phyloP scores from a whole-genome alignment of 2,113 vertebrate genomes.

The Paramisgurnus dabryanus region DNA sequence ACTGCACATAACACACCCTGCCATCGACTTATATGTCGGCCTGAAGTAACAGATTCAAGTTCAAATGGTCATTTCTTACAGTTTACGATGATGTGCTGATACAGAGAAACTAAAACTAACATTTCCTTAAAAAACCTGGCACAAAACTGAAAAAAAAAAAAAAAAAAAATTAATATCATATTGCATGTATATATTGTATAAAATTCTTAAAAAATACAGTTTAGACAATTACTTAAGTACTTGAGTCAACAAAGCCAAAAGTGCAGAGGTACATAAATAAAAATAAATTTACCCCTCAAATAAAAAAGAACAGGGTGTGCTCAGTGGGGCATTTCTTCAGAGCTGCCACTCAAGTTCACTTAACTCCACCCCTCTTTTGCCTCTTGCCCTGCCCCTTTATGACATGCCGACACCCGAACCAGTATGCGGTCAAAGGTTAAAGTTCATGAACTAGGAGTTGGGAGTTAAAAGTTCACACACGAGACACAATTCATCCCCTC shows the following conservation, averaged over 20 bases:
- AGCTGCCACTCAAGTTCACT: slow-evolving; percentile 48
- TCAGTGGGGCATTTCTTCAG: slow-evolving; percentile 55
- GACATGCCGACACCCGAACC: slow-evolving; percentile 58
- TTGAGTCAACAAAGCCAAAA: slow-evolving; percentile 83
- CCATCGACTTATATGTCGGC: slow-evolving; percentile 48
- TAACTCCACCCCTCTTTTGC: slow-evolving; percentile 28
- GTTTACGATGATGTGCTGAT: slow-evolving; percentile 68
- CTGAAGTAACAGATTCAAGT: slow-evolving; percentile 60
- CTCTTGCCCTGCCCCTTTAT: slow-evolving; percentile 36
- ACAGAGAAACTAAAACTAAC: slow-evolving; percentile 58
- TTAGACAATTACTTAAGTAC: slow-evolving; percentile 78
- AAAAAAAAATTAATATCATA: slow-evolving; percentile 70
- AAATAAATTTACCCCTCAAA: slow-evolving; percentile 55
- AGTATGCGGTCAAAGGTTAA: slow-evolving; percentile 71
- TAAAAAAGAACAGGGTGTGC: slow-evolving; percentile 4
- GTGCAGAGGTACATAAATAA: slow-evolving; percentile 84
- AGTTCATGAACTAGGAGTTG: slow-evolving; percentile 76
- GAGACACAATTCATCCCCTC: slow-evolving; percentile 56
- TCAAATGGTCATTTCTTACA: slow-evolving; percentile 61
- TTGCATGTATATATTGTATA: slow-evolving; percentile 85
- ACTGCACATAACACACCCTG: slow-evolving; percentile 58
- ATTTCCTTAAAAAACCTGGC: slow-evolving; percentile 62
- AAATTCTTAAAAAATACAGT: slow-evolving; percentile 82
- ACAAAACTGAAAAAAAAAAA: slow-evolving; percentile 38
- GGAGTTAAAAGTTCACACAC: slow-evolving; percentile 69